Conservation (phyloP, 2,888 invertebrate species). For the Sphinx pinastri region DNA sequence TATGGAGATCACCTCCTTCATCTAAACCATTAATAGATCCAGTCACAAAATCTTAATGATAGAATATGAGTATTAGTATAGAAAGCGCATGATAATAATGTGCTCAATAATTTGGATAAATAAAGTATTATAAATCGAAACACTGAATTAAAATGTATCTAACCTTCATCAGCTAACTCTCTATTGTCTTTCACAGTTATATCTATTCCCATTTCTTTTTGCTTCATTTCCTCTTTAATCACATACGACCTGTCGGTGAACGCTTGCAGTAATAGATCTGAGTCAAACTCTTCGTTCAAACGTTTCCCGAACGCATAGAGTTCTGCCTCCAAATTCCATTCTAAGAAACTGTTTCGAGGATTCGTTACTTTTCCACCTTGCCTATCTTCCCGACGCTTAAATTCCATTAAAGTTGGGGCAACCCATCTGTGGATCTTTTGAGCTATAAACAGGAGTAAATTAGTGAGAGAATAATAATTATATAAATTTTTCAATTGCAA, state of each 20-base stretch:
- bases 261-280: conserved; percentile 87
- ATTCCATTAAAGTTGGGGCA: conserved; percentile 86
- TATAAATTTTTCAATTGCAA: background rate
- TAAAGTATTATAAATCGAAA: background rate
- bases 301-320: conserved; percentile 94
- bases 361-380: conserved; percentile 81
- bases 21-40: no score
- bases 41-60: no score
- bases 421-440: conserved; percentile 86
- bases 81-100: background rate
- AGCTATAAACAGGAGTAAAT: conserved; percentile 41
- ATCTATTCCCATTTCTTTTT: conserved; percentile 88
- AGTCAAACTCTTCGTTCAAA: conserved; percentile 92
- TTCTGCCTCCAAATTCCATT: conserved; percentile 95
- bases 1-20: no score
- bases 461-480: background rate
- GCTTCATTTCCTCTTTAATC: conserved; percentile 87
- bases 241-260: conserved; percentile 92
- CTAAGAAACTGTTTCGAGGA: conserved; percentile 86
- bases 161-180: conserved; percentile 86
- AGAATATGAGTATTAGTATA: background rate
- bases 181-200: conserved; percentile 87
- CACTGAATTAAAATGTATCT: background rate
- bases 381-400: conserved; percentile 84
- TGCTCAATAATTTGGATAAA: no score